A percentile compares a stretch with the other conserved stretches of the same genome.
Conservation (phyloP, 1,140 invertebrate genomes). For the Micrasema longulum region DNA sequence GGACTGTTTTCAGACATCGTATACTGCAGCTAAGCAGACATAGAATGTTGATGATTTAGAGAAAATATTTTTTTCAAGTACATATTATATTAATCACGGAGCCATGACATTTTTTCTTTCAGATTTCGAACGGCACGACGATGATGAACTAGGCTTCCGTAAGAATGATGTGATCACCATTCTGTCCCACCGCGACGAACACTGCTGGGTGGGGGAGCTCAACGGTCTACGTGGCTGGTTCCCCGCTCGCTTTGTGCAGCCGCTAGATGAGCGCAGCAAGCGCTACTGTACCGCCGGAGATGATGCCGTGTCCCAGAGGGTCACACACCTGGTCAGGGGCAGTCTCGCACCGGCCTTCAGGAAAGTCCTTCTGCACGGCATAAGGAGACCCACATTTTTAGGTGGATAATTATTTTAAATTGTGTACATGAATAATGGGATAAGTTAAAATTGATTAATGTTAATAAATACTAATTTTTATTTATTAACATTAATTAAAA, state of each 20-base stretch:
- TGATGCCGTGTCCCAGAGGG: slow-evolving; percentile 94
- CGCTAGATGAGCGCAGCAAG: slow-evolving; percentile 97
- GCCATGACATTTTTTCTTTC: too few species aligned
- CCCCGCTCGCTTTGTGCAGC: slow-evolving; percentile 97
- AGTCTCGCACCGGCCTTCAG: slow-evolving; percentile 94
- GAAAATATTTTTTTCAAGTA: too few species aligned
- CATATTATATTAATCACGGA: too few species aligned
- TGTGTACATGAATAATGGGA: too few species aligned
- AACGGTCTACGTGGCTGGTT: slow-evolving; percentile 99
- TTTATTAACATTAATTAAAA: too few species aligned
- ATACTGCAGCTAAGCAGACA: too few species aligned
- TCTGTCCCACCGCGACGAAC: slow-evolving; percentile 97
- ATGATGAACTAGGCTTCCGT: slow-evolving; percentile 97
- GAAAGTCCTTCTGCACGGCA: slow-evolving; percentile 95
- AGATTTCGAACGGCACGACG: slow-evolving; percentile 98
- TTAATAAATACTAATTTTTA: too few species aligned
- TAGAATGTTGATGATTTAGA: too few species aligned
- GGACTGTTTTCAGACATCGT: too few species aligned
- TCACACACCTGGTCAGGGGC: slow-evolving; percentile 96
- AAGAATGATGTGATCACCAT: slow-evolving; percentile 99
- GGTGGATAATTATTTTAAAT: slow-evolving; percentile 59
- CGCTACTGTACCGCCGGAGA: slow-evolving; percentile 97
- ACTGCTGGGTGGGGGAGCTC: slow-evolving; percentile 99
- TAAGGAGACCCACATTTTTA: slow-evolving; percentile 88
- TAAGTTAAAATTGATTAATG: too few species aligned